Percentiles rank a stretch among this genome's conserved stretches.
phyloP scores from a whole-genome alignment of 92 coral and sea anemone species.

The Muricea muricata region DNA sequence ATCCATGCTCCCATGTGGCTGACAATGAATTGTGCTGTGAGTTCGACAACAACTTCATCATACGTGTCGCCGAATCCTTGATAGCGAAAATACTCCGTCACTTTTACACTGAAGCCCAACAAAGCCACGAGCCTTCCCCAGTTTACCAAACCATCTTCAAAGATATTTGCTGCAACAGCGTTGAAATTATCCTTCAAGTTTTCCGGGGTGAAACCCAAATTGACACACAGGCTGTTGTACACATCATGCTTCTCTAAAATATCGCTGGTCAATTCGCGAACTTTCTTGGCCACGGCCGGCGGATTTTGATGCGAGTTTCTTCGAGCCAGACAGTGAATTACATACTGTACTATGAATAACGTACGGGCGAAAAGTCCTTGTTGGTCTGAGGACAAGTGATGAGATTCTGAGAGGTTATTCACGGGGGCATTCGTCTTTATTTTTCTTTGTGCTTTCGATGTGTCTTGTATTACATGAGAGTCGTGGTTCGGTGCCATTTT shows the following conservation, averaged over 20 bases:
- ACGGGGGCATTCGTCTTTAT: too few species aligned
- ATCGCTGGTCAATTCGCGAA: conserved; percentile 1
- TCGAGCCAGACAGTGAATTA: neutral
- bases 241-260: conserved; percentile 30
- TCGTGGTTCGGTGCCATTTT: neutral
- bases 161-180: conserved; percentile 9
- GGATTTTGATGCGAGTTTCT: neutral
- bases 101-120: conserved; percentile 26
- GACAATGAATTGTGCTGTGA: conserved; percentile 23
- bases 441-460: neutral
- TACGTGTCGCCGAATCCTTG: neutral
- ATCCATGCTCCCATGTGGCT: neutral
- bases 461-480: neutral
- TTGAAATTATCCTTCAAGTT: neutral
- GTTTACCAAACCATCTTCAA: conserved; percentile 14
- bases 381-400: neutral
- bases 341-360: conserved; percentile 19
- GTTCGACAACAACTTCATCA: neutral
- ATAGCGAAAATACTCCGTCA: conserved; percentile 10
- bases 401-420: neutral
- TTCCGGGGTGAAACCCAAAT: conserved; percentile 12
- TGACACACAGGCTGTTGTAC: conserved; percentile 9
- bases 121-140: conserved; percentile 37
- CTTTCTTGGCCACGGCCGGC: conserved; percentile 2
- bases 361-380: neutral